phyloP scores from a whole-genome alignment of 2,113 vertebrate genomes.

The Girardinichthys multiradiatus region DNA sequence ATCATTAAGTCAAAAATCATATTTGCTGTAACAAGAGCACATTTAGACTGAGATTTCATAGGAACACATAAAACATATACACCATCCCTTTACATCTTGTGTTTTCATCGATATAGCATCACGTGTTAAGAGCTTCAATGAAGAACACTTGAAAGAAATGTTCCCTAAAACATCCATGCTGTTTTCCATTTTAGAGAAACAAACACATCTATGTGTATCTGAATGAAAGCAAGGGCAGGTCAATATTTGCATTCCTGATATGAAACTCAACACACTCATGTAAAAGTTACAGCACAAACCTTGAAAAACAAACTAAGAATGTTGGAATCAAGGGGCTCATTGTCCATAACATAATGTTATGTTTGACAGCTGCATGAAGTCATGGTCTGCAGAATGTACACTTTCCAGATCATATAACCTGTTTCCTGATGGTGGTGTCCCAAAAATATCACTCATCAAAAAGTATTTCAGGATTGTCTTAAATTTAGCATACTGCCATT shows the following conservation, averaged over 20 bases:
- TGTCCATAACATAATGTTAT: slow-evolving; percentile 42
- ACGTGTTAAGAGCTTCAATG: background rate
- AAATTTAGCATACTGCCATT: slow-evolving; percentile 13
- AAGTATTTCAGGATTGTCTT: slow-evolving; percentile 23
- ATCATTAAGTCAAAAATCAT: background rate
- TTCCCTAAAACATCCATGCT: slow-evolving; percentile 15
- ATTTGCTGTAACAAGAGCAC: background rate
- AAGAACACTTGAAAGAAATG: slow-evolving; percentile 4
- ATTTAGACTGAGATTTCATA: slow-evolving; percentile 4
- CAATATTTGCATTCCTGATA: slow-evolving; percentile 58
- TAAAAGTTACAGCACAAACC: slow-evolving; percentile 16
- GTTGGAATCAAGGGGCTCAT: slow-evolving; percentile 48
- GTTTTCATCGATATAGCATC: slow-evolving; percentile 3
- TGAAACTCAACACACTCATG: slow-evolving; percentile 26
- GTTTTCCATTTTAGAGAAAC: slow-evolving; percentile 35
- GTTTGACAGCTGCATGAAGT: slow-evolving; percentile 41
- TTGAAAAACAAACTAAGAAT: slow-evolving; percentile 46
- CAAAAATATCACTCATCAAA: slow-evolving; percentile 19
- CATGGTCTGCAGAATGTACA: slow-evolving; percentile 43
- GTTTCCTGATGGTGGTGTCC: slow-evolving; percentile 23
- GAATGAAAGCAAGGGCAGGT: slow-evolving; percentile 25
- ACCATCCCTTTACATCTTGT: background rate
- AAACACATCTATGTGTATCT: slow-evolving; percentile 33
- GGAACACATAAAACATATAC: background rate
- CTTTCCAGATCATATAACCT: slow-evolving; percentile 45